Evolutionary conservation across 2,113 vertebrate genomes (phyloP).

Genomic region (Elanus axillaris): DNA sequence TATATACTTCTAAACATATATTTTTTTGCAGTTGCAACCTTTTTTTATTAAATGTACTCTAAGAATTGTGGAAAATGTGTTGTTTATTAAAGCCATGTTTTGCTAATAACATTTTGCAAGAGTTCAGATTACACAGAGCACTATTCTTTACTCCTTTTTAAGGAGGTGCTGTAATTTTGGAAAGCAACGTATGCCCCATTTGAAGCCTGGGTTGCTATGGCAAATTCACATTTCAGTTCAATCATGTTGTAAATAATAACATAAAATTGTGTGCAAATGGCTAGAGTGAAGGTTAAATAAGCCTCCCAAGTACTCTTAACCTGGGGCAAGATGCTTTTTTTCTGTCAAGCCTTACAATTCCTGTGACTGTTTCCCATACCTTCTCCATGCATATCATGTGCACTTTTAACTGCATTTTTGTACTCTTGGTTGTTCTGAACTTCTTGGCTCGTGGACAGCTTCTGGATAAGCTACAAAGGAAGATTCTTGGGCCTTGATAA

Average conservation of each 20-base stretch:
- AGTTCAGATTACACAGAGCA: background rate
- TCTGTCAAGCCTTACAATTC: background rate
- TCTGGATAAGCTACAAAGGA: background rate
- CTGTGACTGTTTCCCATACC: background rate
- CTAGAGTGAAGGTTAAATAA: background rate
- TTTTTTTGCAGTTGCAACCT: background rate
- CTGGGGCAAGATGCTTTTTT: background rate
- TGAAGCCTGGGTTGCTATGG: background rate
- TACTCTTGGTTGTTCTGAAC: background rate
- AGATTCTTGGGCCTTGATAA: background rate
- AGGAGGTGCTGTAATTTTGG: background rate
- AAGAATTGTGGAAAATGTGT: background rate
- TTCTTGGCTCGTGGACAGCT: background rate
- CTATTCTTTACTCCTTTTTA: background rate
- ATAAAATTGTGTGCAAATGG: background rate
- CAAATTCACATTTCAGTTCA: conserved; percentile 25
- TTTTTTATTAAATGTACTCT: background rate
- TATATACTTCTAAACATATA: background rate
- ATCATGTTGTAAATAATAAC: conserved; percentile 24
- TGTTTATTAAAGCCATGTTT: conserved; percentile 33
- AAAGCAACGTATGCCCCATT: background rate
- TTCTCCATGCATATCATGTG: background rate
- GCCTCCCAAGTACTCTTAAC: background rate
- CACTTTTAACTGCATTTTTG: background rate
- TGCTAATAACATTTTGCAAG: background rate